Evolutionary conservation across 2,113 vertebrate species (phyloP), one percentile per base, ranked within the genome.

Genomic region (Fulmarus glacialis): DNA sequence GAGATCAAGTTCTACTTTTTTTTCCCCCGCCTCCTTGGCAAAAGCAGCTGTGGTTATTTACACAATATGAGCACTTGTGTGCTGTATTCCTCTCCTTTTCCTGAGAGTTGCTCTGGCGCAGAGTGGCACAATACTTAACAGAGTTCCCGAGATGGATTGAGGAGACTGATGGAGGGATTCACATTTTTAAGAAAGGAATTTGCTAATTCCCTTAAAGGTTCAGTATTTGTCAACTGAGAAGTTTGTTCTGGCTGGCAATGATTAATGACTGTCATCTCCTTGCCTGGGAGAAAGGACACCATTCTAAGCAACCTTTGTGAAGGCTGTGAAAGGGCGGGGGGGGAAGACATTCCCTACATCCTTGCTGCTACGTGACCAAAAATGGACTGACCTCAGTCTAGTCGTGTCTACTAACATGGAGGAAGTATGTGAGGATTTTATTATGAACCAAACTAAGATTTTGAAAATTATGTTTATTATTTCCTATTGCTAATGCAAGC

Each of bases 381-480:
- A 94, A 83, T 24, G 40, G 60, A 85, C 73, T 66, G 47, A 62
- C 63, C 42, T 94, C 78, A 55, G 55, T 36, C 67, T 86, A 88
- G 79, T 58, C 12, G 0, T 8, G 29, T 50, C 79, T 90, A 6
- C 32, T 66, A 53, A 59, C 27, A 67, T 12, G 22, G 66, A 58
- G 30, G 94, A 97, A 91, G 62, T 42, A 93, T 67, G 58, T 56
- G 80, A 97, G 45, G 75, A 85, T 92, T 96, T 96, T 63, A 66
- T 72, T 87, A 52, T 59, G 81, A 96, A 70, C 26, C 64, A 95
- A 91, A 80, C 3, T 30, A 81, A 87, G 66, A 91, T 71, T 83
- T 90, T 87, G 50, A 64, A 94, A 82, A 89, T 74, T 81, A 60
- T 64, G 60, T 93, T 88, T 90, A 93, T 53, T 67, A 82, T 89